Conservation (phyloP, 2,797 vertebrate species). For the Paedocypris micromegethes region DNA sequence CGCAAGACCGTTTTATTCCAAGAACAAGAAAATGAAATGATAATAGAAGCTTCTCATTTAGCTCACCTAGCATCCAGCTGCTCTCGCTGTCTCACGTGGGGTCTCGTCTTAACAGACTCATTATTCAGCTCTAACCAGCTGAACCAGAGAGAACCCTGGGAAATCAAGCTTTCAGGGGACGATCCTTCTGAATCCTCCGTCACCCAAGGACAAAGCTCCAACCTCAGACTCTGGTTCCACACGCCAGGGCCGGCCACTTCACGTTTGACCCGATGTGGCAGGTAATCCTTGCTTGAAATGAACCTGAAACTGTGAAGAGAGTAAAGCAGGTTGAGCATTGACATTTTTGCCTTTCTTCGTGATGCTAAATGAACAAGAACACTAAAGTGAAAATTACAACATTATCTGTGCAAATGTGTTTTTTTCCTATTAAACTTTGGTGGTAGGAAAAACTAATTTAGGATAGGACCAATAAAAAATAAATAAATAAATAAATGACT, state of each 20-base stretch:
- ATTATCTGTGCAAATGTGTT: too few species aligned
- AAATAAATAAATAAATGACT: too few species aligned
- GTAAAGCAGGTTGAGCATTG: too few species aligned
- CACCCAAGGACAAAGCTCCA: constrained; percentile 30
- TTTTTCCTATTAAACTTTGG: too few species aligned
- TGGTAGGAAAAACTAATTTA: too few species aligned
- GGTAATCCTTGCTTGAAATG: constrained; percentile 3
- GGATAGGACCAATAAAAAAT: too few species aligned
- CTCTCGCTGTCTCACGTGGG: constrained; percentile 21
- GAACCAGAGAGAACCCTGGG: constrained; percentile 44
- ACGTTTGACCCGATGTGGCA: not conserved
- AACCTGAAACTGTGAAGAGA: not conserved
- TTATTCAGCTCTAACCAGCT: constrained; percentile 44
- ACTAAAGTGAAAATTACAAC: too few species aligned
- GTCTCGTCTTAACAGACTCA: constrained; percentile 39
- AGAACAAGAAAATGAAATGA: constrained; percentile 11
- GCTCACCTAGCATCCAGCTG: constrained; percentile 22
- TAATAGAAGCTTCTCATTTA: constrained; percentile 23
- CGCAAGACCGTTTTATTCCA: constrained; percentile 5
- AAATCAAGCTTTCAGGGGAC: constrained; percentile 42
- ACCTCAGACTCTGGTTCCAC: too few species aligned
- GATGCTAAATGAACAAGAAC: too few species aligned
- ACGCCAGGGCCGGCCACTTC: too few species aligned
- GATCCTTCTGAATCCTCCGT: constrained; percentile 29
- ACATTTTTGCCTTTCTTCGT: too few species aligned